phyloP scores from a whole-genome alignment of 2,113 vertebrate species.

The Oryctolagus cuniculus region DNA sequence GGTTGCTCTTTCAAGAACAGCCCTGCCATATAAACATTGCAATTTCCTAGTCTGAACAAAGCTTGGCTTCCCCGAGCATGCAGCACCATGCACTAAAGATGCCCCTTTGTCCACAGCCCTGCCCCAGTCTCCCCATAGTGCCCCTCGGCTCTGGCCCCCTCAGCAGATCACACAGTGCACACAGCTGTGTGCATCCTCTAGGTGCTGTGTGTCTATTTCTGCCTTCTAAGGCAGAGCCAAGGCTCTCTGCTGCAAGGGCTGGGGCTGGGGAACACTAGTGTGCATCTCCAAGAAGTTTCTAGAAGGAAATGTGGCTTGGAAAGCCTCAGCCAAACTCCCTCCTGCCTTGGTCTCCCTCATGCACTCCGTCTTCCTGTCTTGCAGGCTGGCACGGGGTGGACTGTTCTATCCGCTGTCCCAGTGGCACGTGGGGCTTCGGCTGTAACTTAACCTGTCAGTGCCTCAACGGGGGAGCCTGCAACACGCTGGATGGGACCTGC shows the following conservation, averaged over 20 bases:
- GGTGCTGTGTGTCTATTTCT: conserved; percentile 73
- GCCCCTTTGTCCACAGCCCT: background rate
- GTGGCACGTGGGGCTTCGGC: conserved; percentile 95
- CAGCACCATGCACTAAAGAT: conserved; percentile 10
- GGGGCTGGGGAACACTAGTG: background rate
- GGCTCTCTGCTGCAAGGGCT: background rate
- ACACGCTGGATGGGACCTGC: conserved; percentile 93
- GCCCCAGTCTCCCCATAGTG: conserved; percentile 13
- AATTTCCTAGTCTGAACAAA: background rate
- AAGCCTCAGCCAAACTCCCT: background rate
- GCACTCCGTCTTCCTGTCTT: conserved; percentile 53
- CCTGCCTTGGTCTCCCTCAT: conserved; percentile 44
- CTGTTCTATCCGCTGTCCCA: conserved; percentile 97
- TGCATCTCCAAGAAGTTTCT: background rate
- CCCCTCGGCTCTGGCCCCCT: conserved; percentile 41
- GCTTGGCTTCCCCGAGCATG: background rate
- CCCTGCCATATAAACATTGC: background rate
- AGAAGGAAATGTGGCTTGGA: background rate
- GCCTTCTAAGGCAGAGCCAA: background rate
- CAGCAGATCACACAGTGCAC: background rate
- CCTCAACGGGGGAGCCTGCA: conserved; percentile 94
- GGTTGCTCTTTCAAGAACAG: background rate
- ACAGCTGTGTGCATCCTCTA: conserved; percentile 21
- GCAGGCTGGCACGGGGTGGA: conserved; percentile 98
- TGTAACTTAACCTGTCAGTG: conserved; percentile 96